Conservation (phyloP, 1,140 invertebrate genomes). For the Meteorus sp. region DNA sequence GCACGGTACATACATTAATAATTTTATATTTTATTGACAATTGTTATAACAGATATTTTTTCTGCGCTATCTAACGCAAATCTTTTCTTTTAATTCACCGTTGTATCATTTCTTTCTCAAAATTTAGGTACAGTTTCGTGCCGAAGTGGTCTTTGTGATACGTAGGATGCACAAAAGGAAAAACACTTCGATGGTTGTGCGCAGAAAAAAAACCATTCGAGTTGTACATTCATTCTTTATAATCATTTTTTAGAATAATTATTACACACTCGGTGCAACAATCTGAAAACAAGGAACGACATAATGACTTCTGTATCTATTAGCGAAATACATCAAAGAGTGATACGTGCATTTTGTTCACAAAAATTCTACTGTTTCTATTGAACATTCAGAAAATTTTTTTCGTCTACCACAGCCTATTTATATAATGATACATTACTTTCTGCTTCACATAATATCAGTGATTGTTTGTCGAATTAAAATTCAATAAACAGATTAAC, state of each 20-base stretch:
- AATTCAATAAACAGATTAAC: constrained; percentile 38
- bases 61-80: constrained; percentile 11
- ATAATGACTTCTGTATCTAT: constrained; percentile 3
- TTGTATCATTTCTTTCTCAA: constrained; percentile 36
- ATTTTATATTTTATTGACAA: constrained; percentile 1
- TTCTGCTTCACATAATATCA: constrained; percentile 35
- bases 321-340: constrained; percentile 15
- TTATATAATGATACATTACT: constrained; percentile 53
- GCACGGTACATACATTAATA: constrained; percentile 13
- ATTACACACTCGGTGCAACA: too few relatives aligned
- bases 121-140: constrained; percentile 54
- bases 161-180: too few relatives aligned
- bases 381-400: constrained; percentile 8
- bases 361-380: constrained; percentile 27
- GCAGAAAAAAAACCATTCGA: too few relatives aligned
- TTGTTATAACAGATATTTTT: not conserved
- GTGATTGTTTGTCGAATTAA: constrained; percentile 35
- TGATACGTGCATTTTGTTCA: constrained; percentile 13
- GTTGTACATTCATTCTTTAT: too few relatives aligned
- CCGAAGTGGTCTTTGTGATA: too few relatives aligned
- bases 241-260: too few relatives aligned
- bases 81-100: too few relatives aligned
- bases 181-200: too few relatives aligned
- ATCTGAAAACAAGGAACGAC: not conserved
- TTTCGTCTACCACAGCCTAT: constrained; percentile 52